phyloP scores from a whole-genome alignment of 2,797 vertebrate species.

The Pangasius larnaudii region DNA sequence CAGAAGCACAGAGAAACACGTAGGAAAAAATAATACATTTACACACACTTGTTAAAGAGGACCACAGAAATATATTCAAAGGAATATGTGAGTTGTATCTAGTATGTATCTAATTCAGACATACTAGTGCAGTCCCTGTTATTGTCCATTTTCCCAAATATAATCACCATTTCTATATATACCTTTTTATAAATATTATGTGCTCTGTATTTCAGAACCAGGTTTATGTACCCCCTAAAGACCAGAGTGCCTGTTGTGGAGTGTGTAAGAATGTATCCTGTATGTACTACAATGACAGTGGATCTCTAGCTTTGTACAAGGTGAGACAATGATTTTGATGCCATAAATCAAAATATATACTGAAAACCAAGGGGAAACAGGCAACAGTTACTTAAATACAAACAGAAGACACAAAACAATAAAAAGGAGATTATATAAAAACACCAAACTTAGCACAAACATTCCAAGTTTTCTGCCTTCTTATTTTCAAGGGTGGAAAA shows the following conservation, averaged over 20 bases:
- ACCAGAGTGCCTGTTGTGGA: conserved; percentile 89
- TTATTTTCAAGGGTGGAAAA: no score
- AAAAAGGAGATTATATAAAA: no score
- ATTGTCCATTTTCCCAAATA: neutral
- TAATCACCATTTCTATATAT: neutral
- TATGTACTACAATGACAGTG: conserved; percentile 83
- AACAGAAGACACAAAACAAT: neutral
- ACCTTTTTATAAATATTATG: neutral
- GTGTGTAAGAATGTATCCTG: conserved; percentile 92
- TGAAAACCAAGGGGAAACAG: no score
- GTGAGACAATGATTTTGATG: conserved; percentile 65
- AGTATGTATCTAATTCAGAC: neutral
- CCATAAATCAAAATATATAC: neutral
- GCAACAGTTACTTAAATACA: no score
- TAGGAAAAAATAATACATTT: neutral
- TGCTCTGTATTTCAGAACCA: conserved; percentile 82
- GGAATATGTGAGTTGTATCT: neutral
- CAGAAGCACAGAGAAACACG: neutral
- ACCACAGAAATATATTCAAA: neutral
- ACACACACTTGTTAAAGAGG: neutral
- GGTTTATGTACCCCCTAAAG: conserved; percentile 87
- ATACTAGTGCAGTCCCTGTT: neutral
- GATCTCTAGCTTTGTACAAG: conserved; percentile 83
- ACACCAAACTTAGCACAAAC: no score
- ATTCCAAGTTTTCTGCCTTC: no score